Conservation (phyloP, 2,888 invertebrate genomes). For the Thelaira solivaga region DNA sequence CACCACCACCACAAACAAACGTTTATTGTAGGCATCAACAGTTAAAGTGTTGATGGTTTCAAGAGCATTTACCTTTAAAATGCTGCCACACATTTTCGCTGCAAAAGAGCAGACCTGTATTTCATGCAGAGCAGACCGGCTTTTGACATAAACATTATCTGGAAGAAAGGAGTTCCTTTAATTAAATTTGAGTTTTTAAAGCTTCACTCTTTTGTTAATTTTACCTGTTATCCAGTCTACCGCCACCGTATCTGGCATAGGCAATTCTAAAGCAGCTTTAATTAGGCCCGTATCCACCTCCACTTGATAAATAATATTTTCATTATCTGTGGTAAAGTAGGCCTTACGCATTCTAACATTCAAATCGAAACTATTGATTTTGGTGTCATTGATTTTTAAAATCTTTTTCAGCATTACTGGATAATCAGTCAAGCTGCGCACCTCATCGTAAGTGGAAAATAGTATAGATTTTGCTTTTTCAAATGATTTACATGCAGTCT, state of each 20-base stretch:
- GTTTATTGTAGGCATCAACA: constrained; percentile 81
- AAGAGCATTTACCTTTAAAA: constrained; percentile 79
- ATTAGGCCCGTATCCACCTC: constrained; percentile 72
- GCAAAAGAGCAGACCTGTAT: constrained; percentile 80
- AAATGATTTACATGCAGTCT: constrained; percentile 83
- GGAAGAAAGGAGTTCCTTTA: too few species aligned
- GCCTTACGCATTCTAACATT: constrained; percentile 76
- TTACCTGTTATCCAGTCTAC: constrained; percentile 85
- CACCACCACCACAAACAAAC: constrained; percentile 80
- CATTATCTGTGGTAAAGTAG: constrained; percentile 78
- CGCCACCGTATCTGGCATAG: constrained; percentile 79
- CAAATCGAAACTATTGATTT: constrained; percentile 80
- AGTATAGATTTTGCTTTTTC: constrained; percentile 79
- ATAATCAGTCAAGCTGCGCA: constrained; percentile 78
- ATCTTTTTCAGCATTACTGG: constrained; percentile 73
- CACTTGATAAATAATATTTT: constrained; percentile 76
- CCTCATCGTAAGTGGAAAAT: constrained; percentile 79
- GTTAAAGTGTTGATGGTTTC: constrained; percentile 80
- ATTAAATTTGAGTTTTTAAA: too few species aligned
- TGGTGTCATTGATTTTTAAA: constrained; percentile 77
- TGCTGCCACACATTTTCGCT: constrained; percentile 78
- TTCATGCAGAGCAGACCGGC: constrained; percentile 74
- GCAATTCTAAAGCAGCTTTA: constrained; percentile 74
- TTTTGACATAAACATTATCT: constrained; percentile 83
- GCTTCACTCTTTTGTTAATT: too few species aligned